Percentiles rank a stretch among this genome's conserved stretches.
These are phyloP conservation scores for Yponomeuta plumbellus DNA, from an alignment of 2,888 invertebrate species.

Conservation along the genomic window DNA sequence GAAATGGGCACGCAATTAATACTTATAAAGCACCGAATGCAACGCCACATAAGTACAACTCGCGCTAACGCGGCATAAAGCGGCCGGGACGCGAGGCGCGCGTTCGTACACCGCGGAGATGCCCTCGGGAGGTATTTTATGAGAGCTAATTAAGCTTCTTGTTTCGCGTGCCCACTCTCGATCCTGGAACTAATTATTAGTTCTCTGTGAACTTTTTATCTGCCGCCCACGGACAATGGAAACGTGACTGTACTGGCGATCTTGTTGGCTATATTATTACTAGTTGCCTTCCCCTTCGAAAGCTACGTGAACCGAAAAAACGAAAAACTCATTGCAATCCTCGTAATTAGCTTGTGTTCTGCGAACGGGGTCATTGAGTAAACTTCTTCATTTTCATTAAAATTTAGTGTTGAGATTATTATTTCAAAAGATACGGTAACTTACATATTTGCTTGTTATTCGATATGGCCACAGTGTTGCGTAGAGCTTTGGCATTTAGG, in stretches of 20 bases:
- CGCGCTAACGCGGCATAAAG: background rate
- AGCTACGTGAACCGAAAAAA: conserved; percentile 29
- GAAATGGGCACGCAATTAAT: conserved; percentile 37
- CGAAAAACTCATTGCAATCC: conserved; percentile 29
- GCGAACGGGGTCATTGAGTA: background rate
- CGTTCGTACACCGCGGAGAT: conserved; percentile 15
- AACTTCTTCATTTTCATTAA: conserved; percentile 4
- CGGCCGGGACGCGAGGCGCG: background rate
- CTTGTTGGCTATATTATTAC: conserved; percentile 23
- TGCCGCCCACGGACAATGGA: conserved; percentile 65
- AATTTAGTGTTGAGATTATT: background rate
- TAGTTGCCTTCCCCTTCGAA: conserved; percentile 30
- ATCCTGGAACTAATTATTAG: conserved; percentile 67
- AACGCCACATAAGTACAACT: background rate
- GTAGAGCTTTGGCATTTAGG: conserved; percentile 10
- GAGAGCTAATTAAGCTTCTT: conserved; percentile 68
- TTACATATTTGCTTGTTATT: background rate
- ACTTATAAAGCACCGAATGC: conserved; percentile 31
- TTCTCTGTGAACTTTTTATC: conserved; percentile 67
- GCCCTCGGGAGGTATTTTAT: conserved; percentile 44
- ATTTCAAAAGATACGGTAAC: background rate
- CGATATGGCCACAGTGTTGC: background rate
- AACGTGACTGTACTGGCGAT: conserved; percentile 70
- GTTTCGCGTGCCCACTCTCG: conserved; percentile 49
- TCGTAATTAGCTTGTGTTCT: conserved; percentile 14